These are phyloP conservation scores for Percina caprodes DNA, from an alignment of 2,113 vertebrate genomes.

Conservation along the genomic window DNA sequence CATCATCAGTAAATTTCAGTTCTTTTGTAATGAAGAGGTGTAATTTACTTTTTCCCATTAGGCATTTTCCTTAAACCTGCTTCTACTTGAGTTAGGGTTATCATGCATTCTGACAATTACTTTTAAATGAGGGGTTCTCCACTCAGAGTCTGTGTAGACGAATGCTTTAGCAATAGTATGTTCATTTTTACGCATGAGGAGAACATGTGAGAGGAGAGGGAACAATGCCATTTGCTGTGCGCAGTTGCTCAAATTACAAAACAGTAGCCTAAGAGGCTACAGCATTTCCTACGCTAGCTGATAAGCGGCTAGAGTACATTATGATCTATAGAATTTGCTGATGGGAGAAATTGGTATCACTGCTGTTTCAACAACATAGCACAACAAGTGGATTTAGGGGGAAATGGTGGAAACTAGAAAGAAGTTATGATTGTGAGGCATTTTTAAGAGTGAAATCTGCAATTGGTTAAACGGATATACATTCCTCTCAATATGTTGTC, in stretches of 20 bases:
- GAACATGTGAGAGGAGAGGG: neutral
- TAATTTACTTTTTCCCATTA: neutral
- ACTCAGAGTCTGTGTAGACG: neutral
- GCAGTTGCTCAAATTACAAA: conserved; percentile 22
- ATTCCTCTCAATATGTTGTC: neutral
- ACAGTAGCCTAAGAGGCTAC: neutral
- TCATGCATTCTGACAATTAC: conserved; percentile 14
- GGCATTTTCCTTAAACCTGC: neutral
- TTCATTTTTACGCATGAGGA: neutral
- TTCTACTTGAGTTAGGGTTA: neutral
- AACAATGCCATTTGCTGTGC: conserved; percentile 5
- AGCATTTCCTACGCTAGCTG: neutral
- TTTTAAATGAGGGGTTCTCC: conserved; percentile 31
- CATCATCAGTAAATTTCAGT: neutral
- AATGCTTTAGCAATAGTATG: neutral
- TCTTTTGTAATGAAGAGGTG: neutral
- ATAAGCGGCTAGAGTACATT: conserved; percentile 16
- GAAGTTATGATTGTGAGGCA: neutral
- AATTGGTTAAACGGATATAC: neutral
- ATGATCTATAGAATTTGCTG: neutral
- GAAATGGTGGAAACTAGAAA: neutral
- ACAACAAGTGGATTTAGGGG: neutral
- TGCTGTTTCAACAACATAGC: neutral
- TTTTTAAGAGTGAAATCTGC: neutral
- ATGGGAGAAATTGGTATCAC: neutral